Evolutionary conservation across 2,888 invertebrate species (phyloP), one percentile per base, ranked within the genome.

Genomic region (Achlya flavicornis): DNA sequence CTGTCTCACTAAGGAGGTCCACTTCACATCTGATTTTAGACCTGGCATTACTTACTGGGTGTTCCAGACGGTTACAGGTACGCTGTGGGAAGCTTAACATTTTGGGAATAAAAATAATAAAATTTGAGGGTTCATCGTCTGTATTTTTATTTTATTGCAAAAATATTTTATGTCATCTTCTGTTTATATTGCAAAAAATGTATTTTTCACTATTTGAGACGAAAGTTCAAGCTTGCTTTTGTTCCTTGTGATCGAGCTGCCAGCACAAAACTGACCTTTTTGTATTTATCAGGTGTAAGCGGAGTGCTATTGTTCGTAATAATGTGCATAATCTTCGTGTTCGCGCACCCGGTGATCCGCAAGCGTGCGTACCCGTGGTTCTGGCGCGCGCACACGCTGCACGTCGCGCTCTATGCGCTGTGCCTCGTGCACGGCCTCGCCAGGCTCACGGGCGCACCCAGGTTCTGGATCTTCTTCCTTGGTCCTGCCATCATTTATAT

Each of bases 11-110:
- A 97, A 97, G 72, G 99, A 99, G 89, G 97, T 99, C 10, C 97
- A 98, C 77, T 99, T 99, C 83, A 96, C 98, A 0, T 98, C 98
- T 0, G 99, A 99, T 88, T 98, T 98, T 80, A 96, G 97, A 79
- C 98, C 98, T 0, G 98, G 98, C 11, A 98, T 99, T 70, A 97
- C 97, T 0, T 99, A 98, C 86, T 99, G 99, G 99, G 95, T 99
- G 38, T 99, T 98, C 88, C 97, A 97, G 89, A 99, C 99, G 3
- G 95, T 99, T 8, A 98, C 98, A 72, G 98, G 98, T 97, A 91
- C 81, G 75, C 16, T 60, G 1, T 19, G 19, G 6, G 35, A 35
- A 35, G 35, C 35, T 7, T 35, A 35, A 35, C 35, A 35, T 35
- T 35, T 35, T 35, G 26, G 26, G 26, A 26, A 26, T 26, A 26